These are phyloP conservation scores for Artibeus jamaicensis DNA, from an alignment of 2,797 vertebrate genomes.

Conservation along the genomic window DNA sequence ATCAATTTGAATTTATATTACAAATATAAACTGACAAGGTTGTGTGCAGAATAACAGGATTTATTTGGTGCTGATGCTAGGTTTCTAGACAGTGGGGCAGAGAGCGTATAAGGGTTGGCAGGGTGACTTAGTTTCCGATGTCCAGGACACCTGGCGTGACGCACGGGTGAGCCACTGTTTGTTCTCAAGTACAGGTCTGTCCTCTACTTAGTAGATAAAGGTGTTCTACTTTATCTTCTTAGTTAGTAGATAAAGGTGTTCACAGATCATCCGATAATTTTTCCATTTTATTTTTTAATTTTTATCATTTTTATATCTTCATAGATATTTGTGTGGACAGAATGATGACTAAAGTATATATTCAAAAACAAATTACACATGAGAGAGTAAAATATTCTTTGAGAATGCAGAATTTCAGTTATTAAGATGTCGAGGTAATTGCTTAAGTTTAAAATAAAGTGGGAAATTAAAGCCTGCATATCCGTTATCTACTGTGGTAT, in stretches of 20 bases:
- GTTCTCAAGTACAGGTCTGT: not conserved
- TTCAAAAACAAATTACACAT: not conserved
- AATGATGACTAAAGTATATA: not conserved
- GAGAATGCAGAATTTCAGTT: not conserved
- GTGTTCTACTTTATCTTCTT: not conserved
- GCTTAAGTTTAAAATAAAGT: conserved; percentile 3
- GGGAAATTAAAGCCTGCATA: not conserved
- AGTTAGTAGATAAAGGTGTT: too few relatives aligned
- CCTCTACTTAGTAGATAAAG: not conserved
- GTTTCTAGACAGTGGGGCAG: not conserved
- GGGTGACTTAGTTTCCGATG: not conserved
- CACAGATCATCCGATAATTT: not conserved
- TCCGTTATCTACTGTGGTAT: not conserved
- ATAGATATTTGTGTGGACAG: not conserved
- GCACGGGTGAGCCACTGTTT: not conserved
- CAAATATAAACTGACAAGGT: not conserved
- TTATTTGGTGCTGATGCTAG: not conserved
- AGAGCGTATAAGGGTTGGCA: not conserved
- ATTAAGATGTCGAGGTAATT: not conserved
- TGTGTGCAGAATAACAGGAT: not conserved
- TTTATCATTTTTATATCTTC: not conserved
- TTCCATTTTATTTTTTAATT: not conserved
- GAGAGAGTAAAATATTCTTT: not conserved
- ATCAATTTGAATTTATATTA: not conserved
- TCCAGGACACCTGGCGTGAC: not conserved